These are phyloP conservation scores for Xiphydria camelus DNA, from an alignment of 2,888 invertebrate genomes.

Conservation along the genomic window DNA sequence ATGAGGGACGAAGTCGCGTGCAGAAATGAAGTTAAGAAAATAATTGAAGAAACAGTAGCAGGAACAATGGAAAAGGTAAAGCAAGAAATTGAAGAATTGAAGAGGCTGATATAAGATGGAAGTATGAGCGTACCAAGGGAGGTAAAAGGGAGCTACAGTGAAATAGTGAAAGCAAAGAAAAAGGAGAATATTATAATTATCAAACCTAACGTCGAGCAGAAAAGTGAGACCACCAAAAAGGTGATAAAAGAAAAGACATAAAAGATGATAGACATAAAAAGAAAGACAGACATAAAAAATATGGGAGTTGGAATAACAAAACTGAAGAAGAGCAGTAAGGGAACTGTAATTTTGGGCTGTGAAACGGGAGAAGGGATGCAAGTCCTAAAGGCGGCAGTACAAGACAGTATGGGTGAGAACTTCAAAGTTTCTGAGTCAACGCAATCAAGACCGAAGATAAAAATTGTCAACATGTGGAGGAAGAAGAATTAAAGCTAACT, in stretches of 20 bases:
- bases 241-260: conserved; percentile 6
- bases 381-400: neutral
- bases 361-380: neutral
- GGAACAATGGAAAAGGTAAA: conserved; percentile 6
- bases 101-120: neutral
- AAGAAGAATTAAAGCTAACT: conserved; percentile 1
- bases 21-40: conserved; percentile 3
- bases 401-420: neutral
- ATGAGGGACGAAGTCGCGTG: conserved; percentile 2
- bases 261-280: too few relatives aligned
- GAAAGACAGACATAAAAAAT: conserved; percentile 3
- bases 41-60: too few relatives aligned
- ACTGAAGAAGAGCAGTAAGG: conserved; percentile 2
- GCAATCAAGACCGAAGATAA: neutral
- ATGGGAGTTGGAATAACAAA: conserved; percentile 4
- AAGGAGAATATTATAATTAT: conserved; percentile 5
- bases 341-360: conserved; percentile 5
- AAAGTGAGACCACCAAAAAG: conserved; percentile 8
- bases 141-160: neutral
- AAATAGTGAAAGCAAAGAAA: neutral
- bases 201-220: conserved; percentile 8
- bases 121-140: neutral
- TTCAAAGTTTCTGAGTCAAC: neutral
- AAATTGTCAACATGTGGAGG: too few relatives aligned
- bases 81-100: too few relatives aligned